Evolutionary conservation across 2,113 vertebrate species (phyloP), one percentile per base, ranked within the genome.

Genomic region (Calonectris borealis): DNA sequence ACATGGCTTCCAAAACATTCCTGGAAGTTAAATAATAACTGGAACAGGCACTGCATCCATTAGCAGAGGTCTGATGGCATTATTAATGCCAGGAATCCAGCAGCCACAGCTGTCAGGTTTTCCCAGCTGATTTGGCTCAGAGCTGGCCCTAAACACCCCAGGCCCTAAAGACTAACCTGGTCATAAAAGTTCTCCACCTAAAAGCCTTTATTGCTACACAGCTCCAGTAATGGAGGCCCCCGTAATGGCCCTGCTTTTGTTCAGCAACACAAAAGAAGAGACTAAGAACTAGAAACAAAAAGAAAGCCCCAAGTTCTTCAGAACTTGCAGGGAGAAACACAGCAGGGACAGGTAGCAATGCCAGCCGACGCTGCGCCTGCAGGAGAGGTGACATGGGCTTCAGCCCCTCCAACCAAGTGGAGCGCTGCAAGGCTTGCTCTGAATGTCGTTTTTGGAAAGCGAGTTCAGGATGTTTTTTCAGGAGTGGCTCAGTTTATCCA

Each of bases 11-110:
- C 79, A 97, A 94, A 92, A 87, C 5, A 7, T 94, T 96, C 92
- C 90, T 95, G 96, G 94, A 96, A 97, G 94, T 96, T 94, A 96
- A 97, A 96, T 62, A 97, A 85, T 96, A 96, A 96, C 96, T 90
- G 90, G 96, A 97, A 94, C 87, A 88, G 46, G 82, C 85, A 66
- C 75, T 66, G 62, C 75, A 93, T 96, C 90, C 64, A 93, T 96
- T 91, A 94, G 65, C 65, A 91, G 78, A 90, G 62, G 40, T 76
- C 75, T 95, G 91, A 91, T 93, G 90, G 92, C 75, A 95, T 91
- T 90, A 93, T 77, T 94, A 95, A 94, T 73, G 75, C 94, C 85
- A 95, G 73, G 95, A 96, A 89, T 71, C 44, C 58, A 93, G 82
- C 51, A 88, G 62, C 79, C 26, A 0, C 92, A 94, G 93, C 93